Evolutionary conservation across 2,113 vertebrate species (phyloP), one percentile per base, ranked within the genome.

Genomic region (Cottus gobio): DNA sequence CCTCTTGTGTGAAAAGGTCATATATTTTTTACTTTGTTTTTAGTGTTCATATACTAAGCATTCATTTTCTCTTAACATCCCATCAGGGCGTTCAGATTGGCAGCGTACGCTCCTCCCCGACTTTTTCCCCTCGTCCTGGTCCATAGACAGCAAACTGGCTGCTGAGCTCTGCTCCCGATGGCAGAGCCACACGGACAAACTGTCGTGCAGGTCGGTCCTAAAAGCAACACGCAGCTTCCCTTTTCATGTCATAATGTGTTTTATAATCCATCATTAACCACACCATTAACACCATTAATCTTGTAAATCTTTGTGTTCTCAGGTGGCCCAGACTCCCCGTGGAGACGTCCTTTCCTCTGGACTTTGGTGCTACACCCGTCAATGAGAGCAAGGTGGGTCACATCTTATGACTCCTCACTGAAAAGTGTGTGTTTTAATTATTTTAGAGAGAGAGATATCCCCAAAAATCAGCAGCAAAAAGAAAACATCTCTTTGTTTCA

Each of bases 331-430:
- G 96, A 30, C 81, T 99, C 66, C 91, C 95, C 20, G 69, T 90
- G 16, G 95, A 98, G 56, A 93, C 94, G 3, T 91, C 94, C 31
- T 84, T 95, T 7, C 81, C 90, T 0, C 72, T 99, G 50, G 96
- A 96, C 80, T 99, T 99, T 87, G 96, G 95, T 46, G 96, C 97
- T 36, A 96, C 97, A 12, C 96, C 97, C 4, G 93, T 99, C 39
- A 96, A 96, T 88, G 97, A 94, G 74, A 97, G 96, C 57, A 95
- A 95, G 96, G 98, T 99, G 79, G 93, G 92, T 3, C 42, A 31
- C 15, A 4, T 12, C 22, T 1, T 1, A 26, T 20, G 9, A 34
- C 11, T 75, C 5, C 20, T 65, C 22, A 7, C 5, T 67, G 10
- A 54, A 75, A 28, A 65, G 28, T 13, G 1, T 54, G 18, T 9